phyloP scores from a whole-genome alignment of 2,113 vertebrate genomes.

The Jacana jacana region DNA sequence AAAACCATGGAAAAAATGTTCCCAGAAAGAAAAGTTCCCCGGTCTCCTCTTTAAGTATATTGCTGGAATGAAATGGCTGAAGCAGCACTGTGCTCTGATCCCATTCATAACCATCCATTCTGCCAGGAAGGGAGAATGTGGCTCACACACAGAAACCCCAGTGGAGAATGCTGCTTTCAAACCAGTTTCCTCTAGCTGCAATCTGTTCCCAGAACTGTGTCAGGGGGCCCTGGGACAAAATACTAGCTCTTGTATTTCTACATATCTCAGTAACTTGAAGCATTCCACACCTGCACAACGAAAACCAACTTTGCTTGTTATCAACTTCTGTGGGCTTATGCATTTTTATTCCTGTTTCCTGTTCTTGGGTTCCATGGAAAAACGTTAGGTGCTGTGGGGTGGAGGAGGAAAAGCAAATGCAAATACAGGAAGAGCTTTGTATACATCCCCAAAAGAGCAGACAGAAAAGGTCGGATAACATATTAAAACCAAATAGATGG shows the following conservation, averaged over 20 bases:
- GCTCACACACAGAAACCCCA: background rate
- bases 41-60: background rate
- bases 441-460: slow-evolving; percentile 17
- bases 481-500: background rate
- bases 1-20: background rate
- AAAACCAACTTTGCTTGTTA: background rate
- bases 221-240: background rate
- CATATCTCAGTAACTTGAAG: background rate
- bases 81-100: background rate
- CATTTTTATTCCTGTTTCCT: background rate
- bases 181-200: background rate
- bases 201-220: background rate
- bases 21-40: background rate
- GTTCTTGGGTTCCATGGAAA: background rate
- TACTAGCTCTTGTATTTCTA: background rate
- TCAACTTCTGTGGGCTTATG: background rate
- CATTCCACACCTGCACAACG: background rate
- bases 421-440: slow-evolving; percentile 38
- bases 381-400: background rate
- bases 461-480: slow-evolving; percentile 30
- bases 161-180: background rate
- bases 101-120: background rate
- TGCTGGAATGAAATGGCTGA: background rate
- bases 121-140: background rate
- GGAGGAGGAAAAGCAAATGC: slow-evolving; percentile 18